Evolutionary conservation across 1,140 invertebrate genomes (phyloP).

Genomic region (Chelonus insularis): DNA sequence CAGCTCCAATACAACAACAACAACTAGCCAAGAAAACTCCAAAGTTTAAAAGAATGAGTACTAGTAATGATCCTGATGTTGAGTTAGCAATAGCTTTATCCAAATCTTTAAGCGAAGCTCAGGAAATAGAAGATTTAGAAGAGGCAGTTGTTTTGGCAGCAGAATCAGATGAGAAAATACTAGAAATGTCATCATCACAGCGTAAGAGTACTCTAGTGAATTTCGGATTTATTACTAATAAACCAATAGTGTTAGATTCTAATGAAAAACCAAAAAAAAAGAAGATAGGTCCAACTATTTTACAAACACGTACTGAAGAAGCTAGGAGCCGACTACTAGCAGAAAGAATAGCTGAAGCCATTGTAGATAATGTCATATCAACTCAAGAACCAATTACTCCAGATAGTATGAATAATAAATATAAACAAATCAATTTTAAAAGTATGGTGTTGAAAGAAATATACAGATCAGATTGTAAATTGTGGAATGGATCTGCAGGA

Average conservation of each 20-base stretch:
- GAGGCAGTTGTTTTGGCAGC: conserved; percentile 36
- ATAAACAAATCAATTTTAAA: background rate
- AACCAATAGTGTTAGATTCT: conserved; percentile 35
- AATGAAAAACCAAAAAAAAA: conserved; percentile 39
- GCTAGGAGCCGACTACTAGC: conserved; percentile 56
- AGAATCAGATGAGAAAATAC: conserved; percentile 9
- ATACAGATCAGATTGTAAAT: background rate
- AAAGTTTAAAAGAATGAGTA: background rate
- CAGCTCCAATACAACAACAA: conserved; percentile 47
- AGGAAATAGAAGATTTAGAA: conserved; percentile 47
- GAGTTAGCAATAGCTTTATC: conserved; percentile 60
- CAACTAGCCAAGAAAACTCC: conserved; percentile 37
- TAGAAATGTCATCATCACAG: conserved; percentile 20
- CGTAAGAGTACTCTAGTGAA: conserved; percentile 43
- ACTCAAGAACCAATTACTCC: conserved; percentile 38
- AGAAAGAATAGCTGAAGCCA: conserved; percentile 57
- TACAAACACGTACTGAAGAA: conserved; percentile 53
- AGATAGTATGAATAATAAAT: background rate
- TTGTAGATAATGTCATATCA: conserved; percentile 47
- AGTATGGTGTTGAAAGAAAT: conserved; percentile 5
- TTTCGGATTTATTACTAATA: conserved; percentile 51
- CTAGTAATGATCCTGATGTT: conserved; percentile 48
- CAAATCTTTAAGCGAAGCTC: conserved; percentile 56
- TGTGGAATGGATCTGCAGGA: background rate
- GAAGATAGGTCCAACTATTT: conserved; percentile 38